Evolutionary conservation across 2,888 invertebrate species (phyloP), one percentile per base, ranked within the genome.

Genomic region (Octodonta nipae): DNA sequence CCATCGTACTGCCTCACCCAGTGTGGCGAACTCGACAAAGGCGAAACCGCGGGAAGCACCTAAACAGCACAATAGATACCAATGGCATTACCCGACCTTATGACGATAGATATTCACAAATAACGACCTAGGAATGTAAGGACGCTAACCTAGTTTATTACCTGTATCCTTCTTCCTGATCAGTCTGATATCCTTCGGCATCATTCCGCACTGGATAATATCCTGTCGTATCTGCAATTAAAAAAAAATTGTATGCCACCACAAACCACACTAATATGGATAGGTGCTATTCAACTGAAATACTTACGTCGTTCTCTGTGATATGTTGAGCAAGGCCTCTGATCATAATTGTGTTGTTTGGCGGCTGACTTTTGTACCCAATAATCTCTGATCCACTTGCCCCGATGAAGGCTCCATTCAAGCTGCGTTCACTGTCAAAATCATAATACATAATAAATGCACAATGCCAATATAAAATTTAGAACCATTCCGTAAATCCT

Each of bases 1-100:
- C 86, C 88, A 88, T 62, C 75, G 75, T 62, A 76, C 76, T 58
- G 89, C 87, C 70, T 87, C 86, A 63, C 76, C 75, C 63, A 82
- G 74, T 64, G 80, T 78, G 65, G 78, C 73, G 77, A 91, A 91
- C 75, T 91, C 89, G 71, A 89, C 84, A 76, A 86, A 85, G 63
- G 82, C 85, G 73, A 85, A 84, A 60, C 83, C 83, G 61, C 83
- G 73, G 66, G 84, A 83, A 65, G 79, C 76, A 75, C 87, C 87
- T 85, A 77, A 87, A 87, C 70, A 73, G 67, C 59, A 62, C 59
- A 61, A 60, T 60, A 61, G 56, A 61, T 53, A 61, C 60, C 56
- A 60, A 59, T 60, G 58, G 60, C 47, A 58, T 58, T 60, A 60
- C 58, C 59, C 55, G 49, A 51, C 49, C 54, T 50, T 48, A 52